Percentiles rank a stretch among this genome's conserved stretches.
phyloP scores from a whole-genome alignment of 2,888 invertebrate genomes.

The Amphiduros pacificus region DNA sequence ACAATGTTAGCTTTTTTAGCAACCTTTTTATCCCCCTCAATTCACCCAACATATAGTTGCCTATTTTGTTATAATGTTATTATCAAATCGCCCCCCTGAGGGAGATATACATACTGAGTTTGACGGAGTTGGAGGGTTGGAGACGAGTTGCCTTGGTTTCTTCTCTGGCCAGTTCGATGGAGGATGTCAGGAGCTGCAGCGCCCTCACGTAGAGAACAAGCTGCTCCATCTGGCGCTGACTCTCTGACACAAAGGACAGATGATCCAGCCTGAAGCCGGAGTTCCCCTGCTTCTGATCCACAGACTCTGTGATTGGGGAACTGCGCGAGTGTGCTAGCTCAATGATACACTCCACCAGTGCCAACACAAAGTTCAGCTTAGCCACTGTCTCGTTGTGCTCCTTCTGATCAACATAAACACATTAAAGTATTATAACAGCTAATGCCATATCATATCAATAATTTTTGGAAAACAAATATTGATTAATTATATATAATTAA shows the following conservation, averaged over 20 bases:
- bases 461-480: too few relatives aligned
- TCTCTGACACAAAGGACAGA: constrained; percentile 27
- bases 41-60: too few relatives aligned
- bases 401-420: constrained; percentile 17
- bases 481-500: too few relatives aligned
- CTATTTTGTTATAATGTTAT: too few relatives aligned
- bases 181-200: constrained; percentile 92
- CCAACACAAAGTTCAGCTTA: constrained; percentile 94
- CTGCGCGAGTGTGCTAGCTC: constrained; percentile 67
- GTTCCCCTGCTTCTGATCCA: constrained; percentile 21
- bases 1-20: too few relatives aligned
- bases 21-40: too few relatives aligned
- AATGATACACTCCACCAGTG: constrained; percentile 90
- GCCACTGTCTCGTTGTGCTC: constrained; percentile 71
- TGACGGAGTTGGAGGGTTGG: constrained; percentile 88
- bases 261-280: constrained; percentile 13
- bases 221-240: constrained; percentile 68
- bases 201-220: constrained; percentile 86
- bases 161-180: constrained; percentile 80
- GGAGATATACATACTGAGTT: constrained; percentile 70
- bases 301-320: constrained; percentile 57
- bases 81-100: too few relatives aligned
- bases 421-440: too few relatives aligned
- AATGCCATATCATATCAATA: not conserved
- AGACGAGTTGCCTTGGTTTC: constrained; percentile 82